Evolutionary conservation across 2,113 vertebrate genomes (phyloP).

Genomic region (Daubentonia madagascariensis): DNA sequence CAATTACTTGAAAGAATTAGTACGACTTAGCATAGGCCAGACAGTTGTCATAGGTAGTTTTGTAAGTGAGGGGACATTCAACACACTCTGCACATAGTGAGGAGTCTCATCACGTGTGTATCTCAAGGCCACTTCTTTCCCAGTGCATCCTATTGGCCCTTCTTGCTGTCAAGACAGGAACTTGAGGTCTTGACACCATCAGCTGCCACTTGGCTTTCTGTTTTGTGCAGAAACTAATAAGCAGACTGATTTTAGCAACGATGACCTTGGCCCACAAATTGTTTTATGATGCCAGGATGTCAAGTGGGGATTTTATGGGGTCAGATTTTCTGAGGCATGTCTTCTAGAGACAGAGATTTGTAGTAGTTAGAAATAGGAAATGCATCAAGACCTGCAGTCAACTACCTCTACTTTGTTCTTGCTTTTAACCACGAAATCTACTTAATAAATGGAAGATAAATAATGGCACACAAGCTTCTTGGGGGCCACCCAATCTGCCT

Average conservation of each 20-base stretch:
- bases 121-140: not conserved
- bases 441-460: not conserved
- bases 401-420: not conserved
- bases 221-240: not conserved
- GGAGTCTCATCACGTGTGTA: not conserved
- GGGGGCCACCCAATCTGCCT: not conserved
- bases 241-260: not conserved
- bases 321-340: not conserved
- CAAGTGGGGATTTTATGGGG: not conserved
- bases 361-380: not conserved
- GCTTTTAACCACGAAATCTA: not conserved
- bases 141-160: not conserved
- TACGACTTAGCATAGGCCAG: not conserved
- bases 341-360: not conserved
- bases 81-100: not conserved
- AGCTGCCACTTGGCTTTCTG: not conserved
- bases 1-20: not conserved
- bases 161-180: not conserved
- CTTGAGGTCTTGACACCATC: no score
- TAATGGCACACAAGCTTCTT: not conserved
- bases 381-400: not conserved
- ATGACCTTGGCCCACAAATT: not conserved
- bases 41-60: not conserved
- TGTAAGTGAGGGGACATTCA: not conserved
- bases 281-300: not conserved